Conservation (phyloP, 1,140 invertebrate species). For the Adoxophyes honmai region DNA sequence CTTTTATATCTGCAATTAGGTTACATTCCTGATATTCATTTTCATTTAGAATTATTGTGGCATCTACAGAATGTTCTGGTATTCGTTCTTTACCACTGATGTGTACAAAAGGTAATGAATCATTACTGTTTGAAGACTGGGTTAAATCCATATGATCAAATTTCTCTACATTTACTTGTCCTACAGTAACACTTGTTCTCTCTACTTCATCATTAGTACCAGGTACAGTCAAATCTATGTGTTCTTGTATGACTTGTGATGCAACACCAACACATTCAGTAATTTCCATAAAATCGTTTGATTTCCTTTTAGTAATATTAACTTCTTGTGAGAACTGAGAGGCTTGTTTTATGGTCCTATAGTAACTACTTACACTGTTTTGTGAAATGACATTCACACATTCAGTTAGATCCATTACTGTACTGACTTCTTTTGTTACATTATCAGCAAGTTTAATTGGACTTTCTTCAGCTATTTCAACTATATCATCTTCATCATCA, state of each 20-base stretch:
- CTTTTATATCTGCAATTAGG: background rate
- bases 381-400: slow-evolving; percentile 31
- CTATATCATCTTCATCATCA: slow-evolving; percentile 20
- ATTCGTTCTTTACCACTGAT: slow-evolving; percentile 17
- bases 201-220: background rate
- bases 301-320: slow-evolving; percentile 42
- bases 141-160: slow-evolving; percentile 40
- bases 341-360: background rate
- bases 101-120: slow-evolving; percentile 28
- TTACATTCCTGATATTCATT: background rate
- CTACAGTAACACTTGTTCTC: background rate
- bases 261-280: slow-evolving; percentile 48
- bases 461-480: slow-evolving; percentile 7
- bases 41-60: slow-evolving; percentile 30
- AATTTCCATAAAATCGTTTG: slow-evolving; percentile 61
- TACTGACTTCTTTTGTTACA: slow-evolving; percentile 20
- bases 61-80: slow-evolving; percentile 26
- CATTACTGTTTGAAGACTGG: slow-evolving; percentile 33
- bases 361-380: slow-evolving; percentile 19
- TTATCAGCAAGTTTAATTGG: slow-evolving; percentile 1
- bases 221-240: slow-evolving; percentile 26
- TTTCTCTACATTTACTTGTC: slow-evolving; percentile 16
- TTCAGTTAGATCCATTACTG: slow-evolving; percentile 57
- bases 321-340: slow-evolving; percentile 24
- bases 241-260: slow-evolving; percentile 24